Evolutionary conservation across 2,888 invertebrate species (phyloP).

Genomic region (Tetragonula carbonaria): DNA sequence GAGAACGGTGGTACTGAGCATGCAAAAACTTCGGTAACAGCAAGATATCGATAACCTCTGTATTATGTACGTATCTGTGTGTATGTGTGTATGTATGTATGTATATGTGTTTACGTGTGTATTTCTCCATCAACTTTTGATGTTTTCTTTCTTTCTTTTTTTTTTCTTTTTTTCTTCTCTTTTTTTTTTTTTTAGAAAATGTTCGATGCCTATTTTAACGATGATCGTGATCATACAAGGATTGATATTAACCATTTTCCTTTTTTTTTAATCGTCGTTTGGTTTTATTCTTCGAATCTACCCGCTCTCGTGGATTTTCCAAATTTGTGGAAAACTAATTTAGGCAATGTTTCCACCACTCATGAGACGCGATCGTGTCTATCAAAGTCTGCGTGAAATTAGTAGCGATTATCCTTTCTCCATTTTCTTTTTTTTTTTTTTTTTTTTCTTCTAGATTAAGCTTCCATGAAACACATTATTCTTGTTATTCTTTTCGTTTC

Average conservation of each 20-base stretch:
- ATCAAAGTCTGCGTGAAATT: slow-evolving; percentile 58
- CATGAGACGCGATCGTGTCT: slow-evolving; percentile 43
- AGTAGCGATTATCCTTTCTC: slow-evolving; percentile 31
- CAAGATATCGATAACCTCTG: slow-evolving; percentile 38
- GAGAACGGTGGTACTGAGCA: slow-evolving; percentile 46
- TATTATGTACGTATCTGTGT: neutral
- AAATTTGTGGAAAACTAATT: neutral
- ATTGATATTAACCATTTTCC: neutral
- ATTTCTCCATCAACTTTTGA: neutral
- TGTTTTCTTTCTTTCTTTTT: neutral
- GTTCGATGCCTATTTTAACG: neutral
- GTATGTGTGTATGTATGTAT: neutral
- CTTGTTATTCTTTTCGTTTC: slow-evolving; percentile 32
- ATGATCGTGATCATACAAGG: neutral
- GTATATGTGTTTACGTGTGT: neutral
- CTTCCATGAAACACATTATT: neutral
- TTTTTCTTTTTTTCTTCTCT: neutral
- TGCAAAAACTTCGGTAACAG: slow-evolving; percentile 45
- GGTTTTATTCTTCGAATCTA: neutral
- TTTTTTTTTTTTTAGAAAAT: neutral
- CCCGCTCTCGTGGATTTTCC: neutral
- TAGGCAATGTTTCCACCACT: neutral
- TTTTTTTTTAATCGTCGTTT: neutral
- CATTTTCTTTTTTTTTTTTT: neutral
- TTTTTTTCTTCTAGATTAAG: too few species aligned